Evolutionary conservation across 2,113 vertebrate species (phyloP), one percentile per base, ranked within the genome.

Genomic region (Tretioscincus oriximinensis): DNA sequence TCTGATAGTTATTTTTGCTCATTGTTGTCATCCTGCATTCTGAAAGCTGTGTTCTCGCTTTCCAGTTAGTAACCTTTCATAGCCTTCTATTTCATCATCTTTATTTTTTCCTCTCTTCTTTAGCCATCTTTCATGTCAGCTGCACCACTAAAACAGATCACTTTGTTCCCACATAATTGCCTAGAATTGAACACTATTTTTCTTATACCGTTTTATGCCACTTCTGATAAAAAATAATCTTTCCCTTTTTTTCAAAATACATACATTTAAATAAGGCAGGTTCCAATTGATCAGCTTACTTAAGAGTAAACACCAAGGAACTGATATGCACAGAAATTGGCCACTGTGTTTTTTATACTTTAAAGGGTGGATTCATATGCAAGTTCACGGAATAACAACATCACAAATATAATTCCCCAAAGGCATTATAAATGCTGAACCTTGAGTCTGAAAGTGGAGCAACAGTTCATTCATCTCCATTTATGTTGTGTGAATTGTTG

Each of bases 381-480:
- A 47, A 20, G 31, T 60, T 64, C 29, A 41, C 9, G 5, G 31
- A 68, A 41, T 2, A 35, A 7, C 58, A 68, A 69, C 10, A 14
- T 41, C 35, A 41, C 35, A 41, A 41, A 41, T 9, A 11, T 6
- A 76, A 83, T 93, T 90, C 85, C 90, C 91, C 86, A 67, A 87
- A 84, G 77, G 88, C 83, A 89, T 85, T 85, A 85, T 24, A 82
- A 3, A 81, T 61, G 80, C 85, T 93, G 87, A 94, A 90, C 87
- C 72, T 84, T 86, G 83, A 92, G 89, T 91, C 90, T 93, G 87
- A 72, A 93, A 88, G 92, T 93, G 91, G 92, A 86, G 73, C 81
- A 85, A 80, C 4, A 73, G 87, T 90, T 81, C 87, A 93, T 95
- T 95, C 93, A 92, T 93, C 90, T 94, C 76, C 93, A 89, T 88